phyloP scores from a whole-genome alignment of 2,888 invertebrate species.

The Drosophila merina region DNA sequence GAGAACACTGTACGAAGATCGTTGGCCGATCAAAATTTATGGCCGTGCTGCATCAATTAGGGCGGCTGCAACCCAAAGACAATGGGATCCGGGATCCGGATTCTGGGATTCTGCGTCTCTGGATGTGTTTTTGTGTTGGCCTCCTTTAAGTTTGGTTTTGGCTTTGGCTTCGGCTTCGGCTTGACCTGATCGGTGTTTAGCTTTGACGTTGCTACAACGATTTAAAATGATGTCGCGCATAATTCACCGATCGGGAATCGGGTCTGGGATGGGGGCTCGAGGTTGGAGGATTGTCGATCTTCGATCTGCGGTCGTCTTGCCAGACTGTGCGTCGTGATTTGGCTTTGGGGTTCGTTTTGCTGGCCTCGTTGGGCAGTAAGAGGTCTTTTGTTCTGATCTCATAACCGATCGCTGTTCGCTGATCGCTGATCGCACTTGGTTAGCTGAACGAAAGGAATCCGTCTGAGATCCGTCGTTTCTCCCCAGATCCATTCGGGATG shows the following conservation, averaged over 20 bases:
- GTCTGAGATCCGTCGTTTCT: constrained; percentile 34
- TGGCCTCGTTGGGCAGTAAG: constrained; percentile 74
- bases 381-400: constrained; percentile 77
- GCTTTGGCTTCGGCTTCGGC: constrained; percentile 12
- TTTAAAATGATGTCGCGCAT: constrained; percentile 82
- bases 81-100: constrained; percentile 48
- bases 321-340: constrained; percentile 72
- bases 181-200: constrained; percentile 76
- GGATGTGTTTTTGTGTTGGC: constrained; percentile 18
- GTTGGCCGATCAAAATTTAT: constrained; percentile 80
- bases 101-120: not conserved
- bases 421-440: constrained; percentile 71
- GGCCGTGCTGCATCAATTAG: constrained; percentile 83
- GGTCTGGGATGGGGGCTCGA: constrained; percentile 24
- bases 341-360: constrained; percentile 29
- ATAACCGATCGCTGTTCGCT: constrained; percentile 73
- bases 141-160: constrained; percentile 36
- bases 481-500: constrained; percentile 58
- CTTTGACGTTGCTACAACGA: constrained; percentile 78
- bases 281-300: constrained; percentile 44
- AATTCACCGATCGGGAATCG: constrained; percentile 75
- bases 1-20: constrained; percentile 31
- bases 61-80: constrained; percentile 73
- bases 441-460: constrained; percentile 43
- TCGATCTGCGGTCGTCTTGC: constrained; percentile 49